phyloP scores from a whole-genome alignment of 2,888 invertebrate species.

The Peribatodes rhomboidaria region DNA sequence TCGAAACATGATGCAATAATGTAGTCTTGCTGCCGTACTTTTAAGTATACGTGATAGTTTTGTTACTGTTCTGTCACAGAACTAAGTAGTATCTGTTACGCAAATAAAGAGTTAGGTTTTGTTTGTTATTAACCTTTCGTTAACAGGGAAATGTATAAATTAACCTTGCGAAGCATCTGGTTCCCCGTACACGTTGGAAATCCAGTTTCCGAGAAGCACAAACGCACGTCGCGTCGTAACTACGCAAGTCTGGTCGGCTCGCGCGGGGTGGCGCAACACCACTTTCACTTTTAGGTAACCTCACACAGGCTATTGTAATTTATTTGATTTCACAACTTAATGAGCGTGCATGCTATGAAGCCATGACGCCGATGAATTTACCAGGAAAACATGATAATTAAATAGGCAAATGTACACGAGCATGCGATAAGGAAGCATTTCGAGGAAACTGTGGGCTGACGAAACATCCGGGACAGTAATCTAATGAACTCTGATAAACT shows the following conservation, averaged over 20 bases:
- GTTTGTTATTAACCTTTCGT: conserved; percentile 40
- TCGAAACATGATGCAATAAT: conserved; percentile 13
- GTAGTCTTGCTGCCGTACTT: conserved; percentile 7
- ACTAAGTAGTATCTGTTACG: neutral
- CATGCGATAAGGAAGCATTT: conserved; percentile 30
- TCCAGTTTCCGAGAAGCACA: conserved; percentile 31
- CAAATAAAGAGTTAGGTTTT: conserved; percentile 32
- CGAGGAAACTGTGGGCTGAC: conserved; percentile 57
- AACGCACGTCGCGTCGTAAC: conserved; percentile 18
- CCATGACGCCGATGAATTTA: conserved; percentile 29
- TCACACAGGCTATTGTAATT: conserved; percentile 47
- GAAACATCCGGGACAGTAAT: conserved; percentile 51
- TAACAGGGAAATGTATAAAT: conserved; percentile 30
- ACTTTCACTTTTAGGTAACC: conserved; percentile 60
- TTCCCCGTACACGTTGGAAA: conserved; percentile 19
- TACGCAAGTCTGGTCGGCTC: conserved; percentile 33
- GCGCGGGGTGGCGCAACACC: conserved; percentile 39
- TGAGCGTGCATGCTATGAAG: conserved; percentile 36
- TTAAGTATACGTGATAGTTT: neutral
- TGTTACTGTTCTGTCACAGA: neutral
- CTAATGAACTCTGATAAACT: conserved; percentile 37
- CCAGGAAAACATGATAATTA: conserved; percentile 20
- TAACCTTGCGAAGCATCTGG: conserved; percentile 28
- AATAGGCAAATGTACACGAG: conserved; percentile 29
- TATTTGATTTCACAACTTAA: conserved; percentile 43